Conservation (phyloP, 2,888 invertebrate genomes). For the Amphipyra tragopoginis region DNA sequence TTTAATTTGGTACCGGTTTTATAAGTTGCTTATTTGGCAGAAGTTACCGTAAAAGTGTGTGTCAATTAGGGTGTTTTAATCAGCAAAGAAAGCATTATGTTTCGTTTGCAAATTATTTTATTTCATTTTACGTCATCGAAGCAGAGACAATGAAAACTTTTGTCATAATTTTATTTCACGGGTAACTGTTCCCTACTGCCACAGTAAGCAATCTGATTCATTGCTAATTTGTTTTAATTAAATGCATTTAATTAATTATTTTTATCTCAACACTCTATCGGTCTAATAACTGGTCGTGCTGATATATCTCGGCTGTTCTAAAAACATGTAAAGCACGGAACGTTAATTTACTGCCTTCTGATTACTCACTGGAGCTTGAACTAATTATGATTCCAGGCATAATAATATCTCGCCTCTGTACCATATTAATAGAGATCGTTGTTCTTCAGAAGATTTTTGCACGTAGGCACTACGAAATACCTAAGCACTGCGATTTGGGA, state of each 20-base stretch:
- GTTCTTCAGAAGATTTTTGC: conserved; percentile 32
- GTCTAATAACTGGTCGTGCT: conserved; percentile 35
- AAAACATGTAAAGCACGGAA: conserved; percentile 43
- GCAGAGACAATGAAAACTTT: conserved; percentile 39
- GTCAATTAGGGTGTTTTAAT: conserved; percentile 66
- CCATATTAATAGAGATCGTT: conserved; percentile 26
- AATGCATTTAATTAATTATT: conserved; percentile 40
- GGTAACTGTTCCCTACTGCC: conserved; percentile 27
- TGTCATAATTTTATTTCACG: conserved; percentile 24
- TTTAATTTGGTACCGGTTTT: conserved; percentile 66
- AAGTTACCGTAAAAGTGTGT: conserved; percentile 57
- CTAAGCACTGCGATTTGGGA: background rate
- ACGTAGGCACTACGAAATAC: conserved; percentile 7
- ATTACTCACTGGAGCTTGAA: conserved; percentile 58
- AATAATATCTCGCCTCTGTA: conserved; percentile 38
- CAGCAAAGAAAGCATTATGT: conserved; percentile 37
- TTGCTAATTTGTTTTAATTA: conserved; percentile 41
- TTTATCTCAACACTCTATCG: conserved; percentile 44
- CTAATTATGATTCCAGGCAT: conserved; percentile 57
- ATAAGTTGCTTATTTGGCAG: conserved; percentile 58
- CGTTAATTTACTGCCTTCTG: conserved; percentile 57
- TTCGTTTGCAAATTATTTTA: conserved; percentile 27
- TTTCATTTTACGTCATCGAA: conserved; percentile 20
- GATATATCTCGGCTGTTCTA: conserved; percentile 39
- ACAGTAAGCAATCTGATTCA: conserved; percentile 26